Conservation (phyloP, 92 coral and sea anemone species). For the Zoanthus solanderi region DNA sequence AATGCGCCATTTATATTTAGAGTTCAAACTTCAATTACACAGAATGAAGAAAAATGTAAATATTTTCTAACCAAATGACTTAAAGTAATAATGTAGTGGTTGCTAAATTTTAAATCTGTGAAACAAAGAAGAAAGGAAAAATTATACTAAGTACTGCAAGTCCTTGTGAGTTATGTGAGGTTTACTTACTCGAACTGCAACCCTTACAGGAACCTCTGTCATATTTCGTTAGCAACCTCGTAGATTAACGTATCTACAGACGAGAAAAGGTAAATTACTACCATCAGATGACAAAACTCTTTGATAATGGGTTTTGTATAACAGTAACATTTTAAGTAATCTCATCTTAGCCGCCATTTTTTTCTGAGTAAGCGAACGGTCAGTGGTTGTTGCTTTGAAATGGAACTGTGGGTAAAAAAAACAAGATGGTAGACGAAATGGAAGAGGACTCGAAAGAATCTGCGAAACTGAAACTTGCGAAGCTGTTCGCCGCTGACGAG, state of each 20-base stretch:
- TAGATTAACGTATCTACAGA: not conserved
- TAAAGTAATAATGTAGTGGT: not conserved
- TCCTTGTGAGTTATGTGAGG: not conserved
- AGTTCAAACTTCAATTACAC: not conserved
- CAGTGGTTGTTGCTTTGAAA: slow-evolving; percentile 7
- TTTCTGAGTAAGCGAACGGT: slow-evolving; percentile 21
- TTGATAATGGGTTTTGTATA: not conserved
- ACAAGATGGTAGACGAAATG: slow-evolving; percentile 46
- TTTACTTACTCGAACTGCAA: slow-evolving; percentile 92
- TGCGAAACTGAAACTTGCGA: slow-evolving; percentile 48
- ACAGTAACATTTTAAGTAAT: not conserved
- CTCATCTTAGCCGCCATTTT: not conserved
- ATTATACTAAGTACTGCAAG: not conserved
- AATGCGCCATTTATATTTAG: not conserved
- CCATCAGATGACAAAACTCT: not conserved
- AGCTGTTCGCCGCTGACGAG: slow-evolving; percentile 37
- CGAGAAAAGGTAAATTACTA: not conserved
- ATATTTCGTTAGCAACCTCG: slow-evolving; percentile 48
- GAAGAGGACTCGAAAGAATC: slow-evolving; percentile 40
- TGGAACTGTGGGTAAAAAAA: slow-evolving; percentile 17
- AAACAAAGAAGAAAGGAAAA: not conserved
- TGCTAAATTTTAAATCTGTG: not conserved
- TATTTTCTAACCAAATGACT: not conserved
- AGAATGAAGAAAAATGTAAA: not conserved
- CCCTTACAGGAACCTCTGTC: slow-evolving; percentile 96